Evolutionary conservation across 2,797 vertebrate species (phyloP).

Genomic region (Morelia viridis): DNA sequence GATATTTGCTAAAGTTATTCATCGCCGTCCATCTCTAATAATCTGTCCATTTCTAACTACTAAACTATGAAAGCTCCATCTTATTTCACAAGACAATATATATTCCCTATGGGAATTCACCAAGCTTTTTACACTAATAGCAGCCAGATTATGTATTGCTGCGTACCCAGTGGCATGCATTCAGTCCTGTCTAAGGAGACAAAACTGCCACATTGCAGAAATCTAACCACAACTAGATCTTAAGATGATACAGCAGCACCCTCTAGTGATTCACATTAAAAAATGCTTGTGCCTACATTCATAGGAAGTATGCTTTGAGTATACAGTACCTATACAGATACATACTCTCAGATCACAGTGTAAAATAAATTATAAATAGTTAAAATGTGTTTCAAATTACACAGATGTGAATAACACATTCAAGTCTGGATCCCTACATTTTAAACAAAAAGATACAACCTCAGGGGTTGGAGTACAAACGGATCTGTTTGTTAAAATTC

Average conservation of each 20-base stretch:
- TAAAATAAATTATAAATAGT: not conserved
- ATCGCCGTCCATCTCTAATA: not conserved
- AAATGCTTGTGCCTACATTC: not conserved
- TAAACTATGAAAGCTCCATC: too few relatives aligned
- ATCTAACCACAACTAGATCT: not conserved
- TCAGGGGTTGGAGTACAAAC: not conserved
- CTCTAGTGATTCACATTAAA: not conserved
- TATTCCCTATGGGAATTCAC: not conserved
- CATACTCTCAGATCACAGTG: not conserved
- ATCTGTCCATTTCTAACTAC: not conserved
- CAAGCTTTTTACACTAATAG: not conserved
- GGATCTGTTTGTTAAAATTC: not conserved
- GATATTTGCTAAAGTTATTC: not conserved
- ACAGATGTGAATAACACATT: not conserved
- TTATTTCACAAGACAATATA: not conserved
- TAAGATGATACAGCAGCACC: not conserved
- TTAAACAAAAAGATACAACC: not conserved
- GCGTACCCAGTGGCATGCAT: not conserved
- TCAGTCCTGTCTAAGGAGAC: not conserved
- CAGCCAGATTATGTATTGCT: not conserved
- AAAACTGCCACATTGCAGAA: not conserved
- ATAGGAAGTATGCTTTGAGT: not conserved
- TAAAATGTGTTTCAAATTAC: not conserved
- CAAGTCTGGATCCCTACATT: not conserved
- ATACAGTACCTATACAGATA: not conserved